phyloP scores from a whole-genome alignment of 2,888 invertebrate genomes.

The Microchrysa polita region DNA sequence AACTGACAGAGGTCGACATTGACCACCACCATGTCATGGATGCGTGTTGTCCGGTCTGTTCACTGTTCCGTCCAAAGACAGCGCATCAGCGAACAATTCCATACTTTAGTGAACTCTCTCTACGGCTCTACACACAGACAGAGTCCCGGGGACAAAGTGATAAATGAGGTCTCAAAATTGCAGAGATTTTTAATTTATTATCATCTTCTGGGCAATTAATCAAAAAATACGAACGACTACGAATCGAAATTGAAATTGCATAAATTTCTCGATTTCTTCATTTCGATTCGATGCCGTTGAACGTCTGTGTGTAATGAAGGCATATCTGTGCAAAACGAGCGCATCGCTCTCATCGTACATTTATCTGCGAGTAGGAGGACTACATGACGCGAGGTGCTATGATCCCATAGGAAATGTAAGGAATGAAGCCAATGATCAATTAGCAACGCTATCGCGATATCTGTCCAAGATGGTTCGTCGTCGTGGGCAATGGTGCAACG shows the following conservation, averaged over 20 bases:
- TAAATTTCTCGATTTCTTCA: constrained; percentile 6
- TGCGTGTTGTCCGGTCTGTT: too few species aligned
- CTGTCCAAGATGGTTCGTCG: too few species aligned
- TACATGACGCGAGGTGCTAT: constrained; percentile 11
- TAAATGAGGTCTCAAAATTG: constrained; percentile 44
- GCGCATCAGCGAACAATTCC: neutral
- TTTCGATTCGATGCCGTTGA: neutral
- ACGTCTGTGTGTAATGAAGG: constrained; percentile 1
- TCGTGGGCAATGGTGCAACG: neutral
- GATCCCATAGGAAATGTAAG: constrained; percentile 23
- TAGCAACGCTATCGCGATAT: constrained; percentile 23
- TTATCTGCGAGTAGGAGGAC: neutral
- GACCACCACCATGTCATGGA: constrained; percentile 5
- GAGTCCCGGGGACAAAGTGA: constrained; percentile 27
- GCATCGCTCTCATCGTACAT: neutral
- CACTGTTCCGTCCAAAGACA: constrained; percentile 10
- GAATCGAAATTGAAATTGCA: constrained; percentile 25
- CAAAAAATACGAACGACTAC: constrained; percentile 25
- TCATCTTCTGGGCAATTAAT: constrained; percentile 34
- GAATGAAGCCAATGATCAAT: constrained; percentile 31
- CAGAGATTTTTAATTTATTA: constrained; percentile 43
- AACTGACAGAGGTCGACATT: constrained; percentile 25
- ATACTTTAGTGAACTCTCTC: constrained; percentile 7
- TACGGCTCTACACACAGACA: too few species aligned
- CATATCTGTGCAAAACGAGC: neutral